Evolutionary conservation across 2,797 vertebrate genomes (phyloP).

Genomic region (Oreochromis mossambicus): DNA sequence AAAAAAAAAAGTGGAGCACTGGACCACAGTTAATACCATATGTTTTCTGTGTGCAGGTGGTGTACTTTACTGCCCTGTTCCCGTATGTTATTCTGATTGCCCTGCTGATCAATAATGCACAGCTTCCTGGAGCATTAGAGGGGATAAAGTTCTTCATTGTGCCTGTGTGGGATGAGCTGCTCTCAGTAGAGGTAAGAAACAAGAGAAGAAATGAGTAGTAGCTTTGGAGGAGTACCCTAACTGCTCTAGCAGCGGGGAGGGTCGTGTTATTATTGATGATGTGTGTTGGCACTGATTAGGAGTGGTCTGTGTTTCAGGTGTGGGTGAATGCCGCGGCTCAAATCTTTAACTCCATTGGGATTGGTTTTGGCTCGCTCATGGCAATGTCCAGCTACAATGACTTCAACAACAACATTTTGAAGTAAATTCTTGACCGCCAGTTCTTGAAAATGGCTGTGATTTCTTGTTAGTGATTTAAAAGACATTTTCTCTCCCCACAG

Average conservation of each 20-base stretch:
- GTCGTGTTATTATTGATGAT: background rate
- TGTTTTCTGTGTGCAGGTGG: slow-evolving; percentile 61
- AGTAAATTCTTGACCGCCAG: slow-evolving; percentile 45
- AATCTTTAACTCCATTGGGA: slow-evolving; percentile 82
- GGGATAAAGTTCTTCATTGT: slow-evolving; percentile 78
- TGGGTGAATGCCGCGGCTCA: slow-evolving; percentile 82
- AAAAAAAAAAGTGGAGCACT: background rate
- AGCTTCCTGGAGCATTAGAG: slow-evolving; percentile 75
- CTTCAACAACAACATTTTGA: slow-evolving; percentile 79
- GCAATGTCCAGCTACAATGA: slow-evolving; percentile 81
- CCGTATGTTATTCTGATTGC: slow-evolving; percentile 77
- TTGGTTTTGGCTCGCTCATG: slow-evolving; percentile 77
- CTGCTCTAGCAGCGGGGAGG: background rate
- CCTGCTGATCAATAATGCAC: slow-evolving; percentile 76
- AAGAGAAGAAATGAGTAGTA: background rate
- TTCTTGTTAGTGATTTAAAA: background rate
- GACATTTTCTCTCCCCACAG: slow-evolving; percentile 35
- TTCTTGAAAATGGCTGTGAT: background rate
- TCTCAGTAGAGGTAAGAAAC: slow-evolving; percentile 66
- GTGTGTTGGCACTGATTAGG: background rate
- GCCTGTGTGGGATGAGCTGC: slow-evolving; percentile 73
- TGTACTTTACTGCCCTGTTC: slow-evolving; percentile 79
- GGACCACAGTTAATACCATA: background rate
- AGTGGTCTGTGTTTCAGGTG: slow-evolving; percentile 60
- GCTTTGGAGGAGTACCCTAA: background rate